Base-by-base conservation (phyloP, 2,113 vertebrate genomes). In the Scolopax mira region DNA sequence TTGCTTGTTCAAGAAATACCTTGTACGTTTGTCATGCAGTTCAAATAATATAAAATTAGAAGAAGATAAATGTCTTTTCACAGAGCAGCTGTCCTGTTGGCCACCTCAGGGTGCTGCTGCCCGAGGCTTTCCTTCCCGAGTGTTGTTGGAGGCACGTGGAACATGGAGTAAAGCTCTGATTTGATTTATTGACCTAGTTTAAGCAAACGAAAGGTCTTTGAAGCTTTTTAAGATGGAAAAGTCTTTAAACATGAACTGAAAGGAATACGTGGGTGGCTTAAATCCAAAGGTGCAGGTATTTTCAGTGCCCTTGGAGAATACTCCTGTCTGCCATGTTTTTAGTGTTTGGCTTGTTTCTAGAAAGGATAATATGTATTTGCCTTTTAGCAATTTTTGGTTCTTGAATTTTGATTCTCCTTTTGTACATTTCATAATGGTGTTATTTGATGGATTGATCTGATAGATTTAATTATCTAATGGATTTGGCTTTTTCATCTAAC, bases 401-500 rank as follows among this genome's bases (percentile, higher is more conserved):
- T 93, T 75, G 23, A 85, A 10, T 82, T 91, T 73, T 60, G 11
- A 2, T 62, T 77, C 39, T 62, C 9, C 37, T 78, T 75, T 51
- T 37, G 17, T 66, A 33, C 5, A 0, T 69, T 89, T 82, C 13
- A 4, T 71, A 57, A 27, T 61, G 17, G 39, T 65, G 30, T 35
- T 64, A 33, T 19, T 44, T 64, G 52, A 51, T 89, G 22, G 78
- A 14, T 51, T 71, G 55, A 65, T 31, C 31, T 80, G 22, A 57
- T 52, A 48, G 69, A n/a, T 60, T 42, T 70, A 39, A 74, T 73
- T 78, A 51, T 10, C 46, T 69, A 37, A 44, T 22, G 74, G 35
- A n/a, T 80, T 57, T 74, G 85, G 27, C 70, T 69, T 78, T 91
- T 94, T 93, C 39, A 35, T 86, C 92, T 96, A 93, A 95, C 82